phyloP scores from a whole-genome alignment of 2,888 invertebrate species.

The Ophraella communa region DNA sequence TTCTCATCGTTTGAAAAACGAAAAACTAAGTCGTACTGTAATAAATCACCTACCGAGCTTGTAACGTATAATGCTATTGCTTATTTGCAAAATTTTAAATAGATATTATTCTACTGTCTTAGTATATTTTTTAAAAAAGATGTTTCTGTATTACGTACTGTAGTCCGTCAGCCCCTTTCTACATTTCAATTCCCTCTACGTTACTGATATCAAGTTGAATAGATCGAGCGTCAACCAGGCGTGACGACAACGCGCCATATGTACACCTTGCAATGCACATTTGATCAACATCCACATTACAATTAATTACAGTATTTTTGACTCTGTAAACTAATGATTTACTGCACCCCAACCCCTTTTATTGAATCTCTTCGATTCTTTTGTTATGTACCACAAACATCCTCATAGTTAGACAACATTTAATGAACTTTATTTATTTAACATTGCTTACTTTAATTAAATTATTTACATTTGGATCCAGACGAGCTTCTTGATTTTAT shows the following conservation, averaged over 20 bases:
- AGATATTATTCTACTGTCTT: no score
- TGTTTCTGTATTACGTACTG: no score
- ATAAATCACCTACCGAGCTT: no score
- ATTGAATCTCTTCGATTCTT: background rate
- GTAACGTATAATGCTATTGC: no score
- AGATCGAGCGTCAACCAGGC: conserved; percentile 30
- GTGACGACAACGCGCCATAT: conserved; percentile 38
- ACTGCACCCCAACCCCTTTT: conserved; percentile 44
- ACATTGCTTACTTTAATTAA: no score
- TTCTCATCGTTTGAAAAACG: no score
- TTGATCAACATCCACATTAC: conserved; percentile 44
- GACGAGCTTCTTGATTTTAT: no score
- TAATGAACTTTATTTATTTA: background rate
- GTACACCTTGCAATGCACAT: conserved; percentile 43
- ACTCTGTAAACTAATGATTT: conserved; percentile 47
- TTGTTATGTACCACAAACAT: conserved; percentile 1
- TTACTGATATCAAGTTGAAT: conserved; percentile 27
- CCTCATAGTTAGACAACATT: background rate
- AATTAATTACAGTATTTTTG: conserved; percentile 48
- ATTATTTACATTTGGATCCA: no score
- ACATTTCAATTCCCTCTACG: conserved; percentile 15
- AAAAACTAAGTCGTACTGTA: no score
- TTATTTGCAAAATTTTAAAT: no score
- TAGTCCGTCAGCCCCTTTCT: no score
- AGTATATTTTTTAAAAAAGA: no score